Base-by-base conservation (phyloP, 2,888 invertebrate species). In the Phyllotreta cruciferae region DNA sequence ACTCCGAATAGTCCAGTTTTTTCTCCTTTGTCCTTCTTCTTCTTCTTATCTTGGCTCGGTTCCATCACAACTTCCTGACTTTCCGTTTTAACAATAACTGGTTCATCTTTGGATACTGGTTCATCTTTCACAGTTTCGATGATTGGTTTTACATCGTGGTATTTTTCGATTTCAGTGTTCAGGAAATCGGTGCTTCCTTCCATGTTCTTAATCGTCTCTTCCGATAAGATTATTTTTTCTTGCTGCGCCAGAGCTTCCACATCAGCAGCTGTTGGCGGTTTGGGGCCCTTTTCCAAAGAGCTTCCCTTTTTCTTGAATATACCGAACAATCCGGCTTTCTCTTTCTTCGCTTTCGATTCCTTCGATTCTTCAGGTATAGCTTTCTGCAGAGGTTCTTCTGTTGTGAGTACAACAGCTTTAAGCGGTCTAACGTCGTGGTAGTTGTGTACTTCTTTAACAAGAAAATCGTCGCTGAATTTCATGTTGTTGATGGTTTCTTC, bases 121-220 rank as follows among this genome's bases (percentile, higher is more conserved):
- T 7, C 38, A 38, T n/a, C 11, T 44, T 44, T 44, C 44, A 8
- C 11, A 11, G 8, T 44, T 44, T 7, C 2, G 14, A 47, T 54
- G 44, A 63, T 63, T 6, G 68, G 68, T 42, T 63, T 58, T 13
- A 70, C 72, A 60, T 73, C 73, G 38, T 74, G 67, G 36, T 68
- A 71, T 35, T 63, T 63, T 9, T 66, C 52, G 56, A 62, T 47
- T 67, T 75, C 75, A 11, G 58, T 44, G 42, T 66, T 53, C 2
- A 75, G 45, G 50, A 75, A 75, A 6, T 56, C 42, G 14, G 66
- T 63, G 1, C 70, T 68, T 9, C 70, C 56, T 8, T 64, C 44
- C 49, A 68, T 70, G 7, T 52, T 37, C 8, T 38, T 37, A 37
- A 52, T 38, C 8, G 37, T 37, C 1, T 11, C 52, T 52, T 52